Evolutionary conservation across 2,113 vertebrate genomes (phyloP).

Genomic region (Crotalus helleri): DNA sequence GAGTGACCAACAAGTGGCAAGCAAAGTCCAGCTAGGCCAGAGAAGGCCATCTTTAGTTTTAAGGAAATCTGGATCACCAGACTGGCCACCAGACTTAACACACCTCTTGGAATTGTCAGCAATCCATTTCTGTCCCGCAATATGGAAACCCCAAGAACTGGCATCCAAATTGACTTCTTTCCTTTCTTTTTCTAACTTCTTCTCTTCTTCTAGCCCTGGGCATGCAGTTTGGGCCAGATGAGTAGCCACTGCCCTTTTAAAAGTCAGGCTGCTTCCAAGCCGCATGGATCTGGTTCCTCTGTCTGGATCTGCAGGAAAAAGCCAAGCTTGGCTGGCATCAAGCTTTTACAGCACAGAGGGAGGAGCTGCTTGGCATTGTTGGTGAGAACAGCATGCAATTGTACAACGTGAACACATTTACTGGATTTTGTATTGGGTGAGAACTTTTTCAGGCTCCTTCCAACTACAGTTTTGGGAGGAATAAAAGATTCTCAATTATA

Average conservation of each 20-base stretch:
- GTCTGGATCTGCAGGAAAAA: neutral
- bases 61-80: neutral
- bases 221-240: neutral
- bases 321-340: neutral
- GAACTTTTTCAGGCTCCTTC: neutral
- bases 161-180: neutral
- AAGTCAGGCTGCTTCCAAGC: neutral
- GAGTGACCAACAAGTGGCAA: neutral
- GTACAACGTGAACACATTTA: neutral
- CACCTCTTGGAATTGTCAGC: neutral
- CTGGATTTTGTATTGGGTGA: neutral
- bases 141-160: neutral
- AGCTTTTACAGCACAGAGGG: neutral
- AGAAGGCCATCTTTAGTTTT: neutral
- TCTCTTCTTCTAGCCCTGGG: neutral
- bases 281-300: neutral
- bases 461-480: neutral
- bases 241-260: neutral
- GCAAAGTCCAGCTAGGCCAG: neutral
- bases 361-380: neutral
- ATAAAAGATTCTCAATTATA: neutral
- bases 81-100: neutral
- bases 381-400: neutral
- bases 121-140: neutral
- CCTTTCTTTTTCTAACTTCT: neutral